These are phyloP conservation scores for Cyclargus thomasi DNA, from an alignment of 1,140 invertebrate species.

Conservation along the genomic window DNA sequence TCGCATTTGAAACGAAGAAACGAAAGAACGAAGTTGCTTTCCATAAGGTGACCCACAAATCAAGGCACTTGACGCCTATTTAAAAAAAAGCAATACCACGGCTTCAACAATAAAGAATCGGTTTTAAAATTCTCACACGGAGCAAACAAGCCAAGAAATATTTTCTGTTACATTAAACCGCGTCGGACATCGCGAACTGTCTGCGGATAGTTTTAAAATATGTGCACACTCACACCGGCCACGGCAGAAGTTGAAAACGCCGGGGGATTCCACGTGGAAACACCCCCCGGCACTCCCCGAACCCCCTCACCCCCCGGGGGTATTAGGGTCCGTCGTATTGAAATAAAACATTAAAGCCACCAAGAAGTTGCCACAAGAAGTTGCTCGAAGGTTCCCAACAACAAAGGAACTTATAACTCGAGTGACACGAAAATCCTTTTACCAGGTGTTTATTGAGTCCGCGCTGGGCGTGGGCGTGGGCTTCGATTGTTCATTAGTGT, in stretches of 20 bases:
- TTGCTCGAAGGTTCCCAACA: not conserved
- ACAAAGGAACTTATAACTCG: conserved; percentile 6
- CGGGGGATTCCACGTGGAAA: conserved; percentile 9
- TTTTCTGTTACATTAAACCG: not conserved
- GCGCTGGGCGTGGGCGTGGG: conserved; percentile 1
- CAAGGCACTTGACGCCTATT: too few relatives aligned
- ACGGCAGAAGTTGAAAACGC: conserved; percentile 6
- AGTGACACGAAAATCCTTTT: conserved; percentile 12
- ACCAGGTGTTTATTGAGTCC: not conserved
- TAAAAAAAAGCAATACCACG: too few relatives aligned
- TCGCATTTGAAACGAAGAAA: too few relatives aligned
- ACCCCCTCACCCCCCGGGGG: not conserved
- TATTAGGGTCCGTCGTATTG: conserved; percentile 1
- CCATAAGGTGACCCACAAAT: too few relatives aligned
- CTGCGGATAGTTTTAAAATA: conserved; percentile 8
- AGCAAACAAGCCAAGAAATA: not conserved
- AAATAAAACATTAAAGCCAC: conserved; percentile 15
- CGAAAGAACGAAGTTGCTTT: too few relatives aligned
- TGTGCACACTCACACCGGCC: not conserved
- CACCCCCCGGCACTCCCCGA: not conserved
- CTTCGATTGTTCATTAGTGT: not conserved
- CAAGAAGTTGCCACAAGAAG: conserved; percentile 2
- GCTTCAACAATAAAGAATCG: too few relatives aligned
- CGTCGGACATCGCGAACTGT: not conserved
- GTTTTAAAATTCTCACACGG: too few relatives aligned